phyloP scores from a whole-genome alignment of 2,797 vertebrate genomes.

The Etheostoma nigrum region DNA sequence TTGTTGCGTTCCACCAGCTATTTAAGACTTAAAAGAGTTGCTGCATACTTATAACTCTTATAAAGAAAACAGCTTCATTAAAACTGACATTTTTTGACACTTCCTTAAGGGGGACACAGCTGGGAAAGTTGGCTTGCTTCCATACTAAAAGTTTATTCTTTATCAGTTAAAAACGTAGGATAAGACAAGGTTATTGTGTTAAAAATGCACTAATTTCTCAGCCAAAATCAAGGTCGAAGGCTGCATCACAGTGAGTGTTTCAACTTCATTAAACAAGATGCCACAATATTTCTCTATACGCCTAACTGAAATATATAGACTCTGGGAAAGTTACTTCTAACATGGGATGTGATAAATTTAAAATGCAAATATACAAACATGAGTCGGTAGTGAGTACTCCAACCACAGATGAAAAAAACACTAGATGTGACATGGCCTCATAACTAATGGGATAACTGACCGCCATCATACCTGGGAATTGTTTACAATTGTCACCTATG shows the following conservation, averaged over 20 bases:
- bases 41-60: constrained; percentile 4
- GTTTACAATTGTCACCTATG: no score
- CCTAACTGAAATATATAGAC: neutral
- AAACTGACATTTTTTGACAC: constrained; percentile 28
- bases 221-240: neutral
- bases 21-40: constrained; percentile 31
- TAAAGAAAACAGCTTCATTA: constrained; percentile 34
- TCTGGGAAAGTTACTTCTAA: neutral
- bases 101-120: constrained; percentile 22
- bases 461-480: no score
- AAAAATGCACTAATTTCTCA: constrained; percentile 2
- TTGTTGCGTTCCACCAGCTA: constrained; percentile 35
- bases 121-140: constrained; percentile 15
- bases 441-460: no score
- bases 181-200: constrained; percentile 1
- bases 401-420: no score
- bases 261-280: neutral
- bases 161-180: constrained; percentile 19
- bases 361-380: neutral
- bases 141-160: constrained; percentile 16
- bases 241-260: constrained; percentile 7
- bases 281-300: neutral
- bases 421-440: no score
- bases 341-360: neutral
- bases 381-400: neutral